Conservation (phyloP, 2,888 invertebrate genomes). For the Matsumyia berberina region DNA sequence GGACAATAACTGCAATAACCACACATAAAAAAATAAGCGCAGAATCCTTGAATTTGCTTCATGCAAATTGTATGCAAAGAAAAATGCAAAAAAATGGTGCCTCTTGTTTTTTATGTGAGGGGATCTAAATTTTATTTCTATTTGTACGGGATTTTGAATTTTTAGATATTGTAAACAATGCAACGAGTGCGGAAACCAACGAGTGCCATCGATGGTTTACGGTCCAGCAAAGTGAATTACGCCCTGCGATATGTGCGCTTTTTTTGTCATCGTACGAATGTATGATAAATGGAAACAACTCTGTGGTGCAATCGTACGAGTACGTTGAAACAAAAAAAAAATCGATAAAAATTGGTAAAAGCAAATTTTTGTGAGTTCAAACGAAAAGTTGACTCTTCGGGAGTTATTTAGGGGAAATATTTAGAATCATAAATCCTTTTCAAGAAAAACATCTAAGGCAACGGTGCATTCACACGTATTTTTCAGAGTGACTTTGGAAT, state of each 20-base stretch:
- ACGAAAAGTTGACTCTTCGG: not conserved
- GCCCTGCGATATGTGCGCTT: slow-evolving; percentile 33
- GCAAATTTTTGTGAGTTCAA: not conserved
- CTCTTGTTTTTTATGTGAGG: slow-evolving; percentile 39
- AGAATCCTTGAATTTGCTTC: slow-evolving; percentile 62
- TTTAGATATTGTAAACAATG: slow-evolving; percentile 66
- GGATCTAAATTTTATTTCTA: slow-evolving; percentile 44
- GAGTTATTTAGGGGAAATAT: too few relatives aligned
- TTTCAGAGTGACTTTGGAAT: too few relatives aligned
- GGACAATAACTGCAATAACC: slow-evolving; percentile 34
- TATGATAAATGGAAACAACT: slow-evolving; percentile 32
- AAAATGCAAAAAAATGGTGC: slow-evolving; percentile 27
- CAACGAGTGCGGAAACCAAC: slow-evolving; percentile 58
- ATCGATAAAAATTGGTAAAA: not conserved
- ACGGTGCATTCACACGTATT: too few relatives aligned
- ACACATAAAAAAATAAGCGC: slow-evolving; percentile 14
- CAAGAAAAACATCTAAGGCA: too few relatives aligned
- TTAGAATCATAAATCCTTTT: too few relatives aligned
- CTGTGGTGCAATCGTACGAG: slow-evolving; percentile 36
- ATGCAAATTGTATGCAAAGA: slow-evolving; percentile 50
- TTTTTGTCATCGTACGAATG: not conserved
- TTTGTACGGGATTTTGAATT: slow-evolving; percentile 44
- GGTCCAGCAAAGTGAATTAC: slow-evolving; percentile 60
- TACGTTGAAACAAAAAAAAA: not conserved
- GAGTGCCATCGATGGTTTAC: slow-evolving; percentile 49